These are phyloP conservation scores for Steatornis caripensis DNA, from an alignment of 2,113 vertebrate genomes.

Conservation along the genomic window DNA sequence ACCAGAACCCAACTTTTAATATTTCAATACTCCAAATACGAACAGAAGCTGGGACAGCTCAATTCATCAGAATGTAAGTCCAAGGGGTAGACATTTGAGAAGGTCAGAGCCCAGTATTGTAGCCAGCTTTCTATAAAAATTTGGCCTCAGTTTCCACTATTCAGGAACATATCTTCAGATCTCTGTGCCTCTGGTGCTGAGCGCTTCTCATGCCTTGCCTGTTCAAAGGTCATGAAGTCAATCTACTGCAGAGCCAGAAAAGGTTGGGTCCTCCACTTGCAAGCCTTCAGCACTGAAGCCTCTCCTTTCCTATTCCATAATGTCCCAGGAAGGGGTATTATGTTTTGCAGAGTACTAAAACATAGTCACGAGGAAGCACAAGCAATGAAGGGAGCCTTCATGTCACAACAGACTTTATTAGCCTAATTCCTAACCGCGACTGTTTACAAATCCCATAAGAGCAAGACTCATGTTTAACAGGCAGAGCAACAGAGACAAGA, in stretches of 20 bases:
- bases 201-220: not conserved
- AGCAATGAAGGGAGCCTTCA: constrained; percentile 32
- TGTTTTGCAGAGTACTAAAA: not conserved
- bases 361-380: not conserved
- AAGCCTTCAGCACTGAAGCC: not conserved
- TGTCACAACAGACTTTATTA: constrained; percentile 53
- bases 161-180: not conserved
- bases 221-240: not conserved
- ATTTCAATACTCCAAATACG: not conserved
- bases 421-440: constrained; percentile 70
- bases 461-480: constrained; percentile 61
- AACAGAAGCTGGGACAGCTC: not conserved
- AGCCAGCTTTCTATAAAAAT: not conserved
- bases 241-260: not conserved
- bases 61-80: not conserved
- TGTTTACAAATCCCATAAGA: constrained; percentile 65
- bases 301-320: not conserved
- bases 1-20: not conserved
- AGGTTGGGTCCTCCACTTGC: not conserved
- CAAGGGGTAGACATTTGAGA: not conserved
- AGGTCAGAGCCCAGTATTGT: not conserved
- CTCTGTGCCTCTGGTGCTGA: not conserved
- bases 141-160: not conserved
- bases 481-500: constrained; percentile 58
- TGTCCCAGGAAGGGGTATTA: not conserved